Percentiles rank a stretch among this genome's conserved stretches.
These are phyloP conservation scores for Reticulitermes speratus DNA, from an alignment of 1,140 invertebrate species.

Conservation along the genomic window DNA sequence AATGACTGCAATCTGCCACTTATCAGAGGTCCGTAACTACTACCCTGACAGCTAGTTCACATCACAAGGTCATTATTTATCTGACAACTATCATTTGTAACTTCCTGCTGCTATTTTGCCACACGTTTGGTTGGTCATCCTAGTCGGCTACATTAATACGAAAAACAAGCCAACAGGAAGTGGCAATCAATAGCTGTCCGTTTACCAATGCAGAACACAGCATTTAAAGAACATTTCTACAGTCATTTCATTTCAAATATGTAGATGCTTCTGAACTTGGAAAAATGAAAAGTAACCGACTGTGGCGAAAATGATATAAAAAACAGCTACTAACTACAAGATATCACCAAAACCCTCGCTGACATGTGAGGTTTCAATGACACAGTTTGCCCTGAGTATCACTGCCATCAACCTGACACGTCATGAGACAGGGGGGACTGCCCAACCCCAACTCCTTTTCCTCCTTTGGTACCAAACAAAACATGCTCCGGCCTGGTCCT, in stretches of 20 bases:
- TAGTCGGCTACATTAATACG: no score
- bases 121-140: no score
- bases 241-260: neutral
- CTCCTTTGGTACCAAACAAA: neutral
- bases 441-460: neutral
- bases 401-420: neutral
- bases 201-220: neutral
- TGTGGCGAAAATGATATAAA: neutral
- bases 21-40: no score
- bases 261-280: neutral
- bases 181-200: neutral
- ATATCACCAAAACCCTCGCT: neutral
- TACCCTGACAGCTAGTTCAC: no score
- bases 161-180: neutral
- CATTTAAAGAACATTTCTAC: neutral
- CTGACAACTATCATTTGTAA: no score
- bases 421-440: neutral
- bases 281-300: constrained; percentile 7
- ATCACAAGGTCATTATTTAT: no score
- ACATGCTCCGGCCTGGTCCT: neutral
- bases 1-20: no score
- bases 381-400: constrained; percentile 13
- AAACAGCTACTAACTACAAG: neutral
- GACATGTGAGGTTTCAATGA: neutral
- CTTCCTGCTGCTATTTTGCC: no score